Percentiles rank a stretch among this genome's conserved stretches.
Evolutionary conservation across 2,113 vertebrate genomes (phyloP).

Genomic region (Xerus inauris): DNA sequence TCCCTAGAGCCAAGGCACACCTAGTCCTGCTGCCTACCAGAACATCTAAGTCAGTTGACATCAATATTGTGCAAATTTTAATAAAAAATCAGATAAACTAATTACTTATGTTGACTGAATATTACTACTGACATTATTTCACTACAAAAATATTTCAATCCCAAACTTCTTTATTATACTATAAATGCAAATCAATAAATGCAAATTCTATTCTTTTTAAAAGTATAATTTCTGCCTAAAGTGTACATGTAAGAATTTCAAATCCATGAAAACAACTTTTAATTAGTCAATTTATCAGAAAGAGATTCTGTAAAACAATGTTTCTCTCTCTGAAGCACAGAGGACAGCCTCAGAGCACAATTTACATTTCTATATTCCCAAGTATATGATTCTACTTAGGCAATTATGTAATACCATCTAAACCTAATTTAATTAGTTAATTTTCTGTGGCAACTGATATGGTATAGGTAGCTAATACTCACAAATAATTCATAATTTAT

Average conservation of each 20-base stretch:
- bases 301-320: background rate
- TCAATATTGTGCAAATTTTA: background rate
- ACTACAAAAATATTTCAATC: background rate
- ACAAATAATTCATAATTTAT: background rate
- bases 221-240: constrained; percentile 40
- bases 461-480: background rate
- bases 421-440: constrained; percentile 11
- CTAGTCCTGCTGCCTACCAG: background rate
- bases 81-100: background rate
- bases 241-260: background rate
- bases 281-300: constrained; percentile 32
- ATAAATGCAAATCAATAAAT: background rate
- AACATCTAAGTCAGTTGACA: background rate
- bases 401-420: constrained; percentile 9
- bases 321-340: background rate
- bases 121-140: constrained; percentile 5
- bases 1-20: background rate
- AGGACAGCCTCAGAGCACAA: background rate
- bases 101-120: constrained; percentile 8
- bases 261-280: constrained; percentile 12
- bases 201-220: constrained; percentile 4
- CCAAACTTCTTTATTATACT: constrained; percentile 26
- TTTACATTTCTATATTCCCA: constrained; percentile 31
- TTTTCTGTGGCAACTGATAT: background rate
- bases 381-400: background rate